These are phyloP conservation scores for Lathronympha strigana DNA, from an alignment of 2,888 invertebrate genomes.

Conservation along the genomic window DNA sequence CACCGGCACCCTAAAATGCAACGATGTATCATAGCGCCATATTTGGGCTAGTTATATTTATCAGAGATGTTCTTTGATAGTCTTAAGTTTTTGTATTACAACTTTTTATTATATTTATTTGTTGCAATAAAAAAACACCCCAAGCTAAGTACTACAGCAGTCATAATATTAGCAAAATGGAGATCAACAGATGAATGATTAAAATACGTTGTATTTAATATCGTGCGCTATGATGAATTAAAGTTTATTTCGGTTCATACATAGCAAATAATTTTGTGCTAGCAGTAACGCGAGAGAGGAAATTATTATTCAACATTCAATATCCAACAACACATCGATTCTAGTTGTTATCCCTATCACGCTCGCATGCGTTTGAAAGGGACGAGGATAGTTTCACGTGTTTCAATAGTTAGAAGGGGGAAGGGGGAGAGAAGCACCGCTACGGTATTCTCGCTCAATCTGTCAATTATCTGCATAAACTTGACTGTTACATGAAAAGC, in stretches of 20 bases:
- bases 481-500: conserved; percentile 54
- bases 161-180: no score
- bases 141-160: no score
- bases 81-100: no score
- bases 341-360: conserved; percentile 14
- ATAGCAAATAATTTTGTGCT: not conserved
- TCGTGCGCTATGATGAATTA: not conserved
- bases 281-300: not conserved
- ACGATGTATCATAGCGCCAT: no score
- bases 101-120: no score
- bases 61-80: no score
- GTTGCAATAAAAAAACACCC: no score
- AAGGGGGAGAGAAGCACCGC: conserved; percentile 8
- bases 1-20: no score
- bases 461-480: conserved; percentile 69
- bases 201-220: not conserved
- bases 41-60: no score
- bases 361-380: conserved; percentile 19
- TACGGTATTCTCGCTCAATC: conserved; percentile 66
- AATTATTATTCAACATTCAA: conserved; percentile 1
- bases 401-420: conserved; percentile 36
- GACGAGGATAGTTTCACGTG: conserved; percentile 18
- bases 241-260: not conserved
- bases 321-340: not conserved
- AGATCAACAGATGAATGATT: not conserved